phyloP scores from a whole-genome alignment of 2,888 invertebrate genomes.

The Drosophila anomalata region DNA sequence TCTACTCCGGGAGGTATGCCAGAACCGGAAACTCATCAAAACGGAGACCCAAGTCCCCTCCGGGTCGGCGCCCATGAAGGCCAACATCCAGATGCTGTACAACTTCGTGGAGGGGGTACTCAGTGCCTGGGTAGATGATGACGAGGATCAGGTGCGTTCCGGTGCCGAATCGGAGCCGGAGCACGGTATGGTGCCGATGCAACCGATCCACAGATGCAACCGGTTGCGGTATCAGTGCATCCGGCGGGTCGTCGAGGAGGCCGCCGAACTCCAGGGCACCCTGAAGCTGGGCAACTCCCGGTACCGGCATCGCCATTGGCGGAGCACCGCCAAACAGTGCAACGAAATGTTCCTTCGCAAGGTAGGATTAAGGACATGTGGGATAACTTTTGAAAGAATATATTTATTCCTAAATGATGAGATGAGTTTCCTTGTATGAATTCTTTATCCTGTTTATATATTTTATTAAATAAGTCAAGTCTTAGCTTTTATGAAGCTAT shows the following conservation, averaged over 20 bases:
- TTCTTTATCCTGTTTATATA: not conserved
- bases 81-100: slow-evolving; percentile 91
- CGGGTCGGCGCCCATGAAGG: slow-evolving; percentile 86
- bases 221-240: slow-evolving; percentile 89
- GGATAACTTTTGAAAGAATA: no score
- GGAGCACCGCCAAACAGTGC: slow-evolving; percentile 93
- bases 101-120: slow-evolving; percentile 92
- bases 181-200: slow-evolving; percentile 85
- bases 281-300: slow-evolving; percentile 88
- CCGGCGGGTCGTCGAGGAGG: slow-evolving; percentile 88
- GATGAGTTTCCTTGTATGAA: not conserved
- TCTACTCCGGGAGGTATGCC: slow-evolving; percentile 89
- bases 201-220: slow-evolving; percentile 84
- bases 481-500: no score
- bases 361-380: slow-evolving; percentile 85
- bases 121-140: slow-evolving; percentile 91
- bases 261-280: slow-evolving; percentile 88
- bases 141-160: slow-evolving; percentile 87
- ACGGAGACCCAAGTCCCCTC: slow-evolving; percentile 83
- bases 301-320: slow-evolving; percentile 92
- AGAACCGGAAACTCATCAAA: slow-evolving; percentile 87
- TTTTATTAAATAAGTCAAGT: no score
- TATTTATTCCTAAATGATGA: no score
- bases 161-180: slow-evolving; percentile 90
- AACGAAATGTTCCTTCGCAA: slow-evolving; percentile 94